Evolutionary conservation across 2,888 invertebrate genomes (phyloP).

Genomic region (Lottia scabra): DNA sequence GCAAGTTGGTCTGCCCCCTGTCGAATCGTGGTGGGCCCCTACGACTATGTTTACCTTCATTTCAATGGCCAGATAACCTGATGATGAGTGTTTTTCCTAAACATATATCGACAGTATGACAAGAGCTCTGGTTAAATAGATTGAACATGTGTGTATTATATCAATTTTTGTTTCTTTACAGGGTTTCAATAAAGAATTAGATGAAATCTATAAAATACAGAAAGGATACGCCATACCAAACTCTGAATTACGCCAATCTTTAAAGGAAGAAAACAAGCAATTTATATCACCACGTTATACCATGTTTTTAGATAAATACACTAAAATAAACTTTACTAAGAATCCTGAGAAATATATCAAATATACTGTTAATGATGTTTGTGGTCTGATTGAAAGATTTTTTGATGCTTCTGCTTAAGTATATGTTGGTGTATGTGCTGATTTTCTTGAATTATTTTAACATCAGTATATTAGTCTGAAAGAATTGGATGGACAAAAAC

Average conservation of each 20-base stretch:
- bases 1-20: too few relatives aligned
- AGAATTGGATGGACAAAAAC: too few relatives aligned
- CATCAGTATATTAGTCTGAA: too few relatives aligned
- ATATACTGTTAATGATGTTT: conserved; percentile 87
- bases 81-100: too few relatives aligned
- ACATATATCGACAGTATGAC: too few relatives aligned
- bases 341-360: conserved; percentile 94
- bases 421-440: too few relatives aligned
- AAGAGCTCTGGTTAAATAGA: too few relatives aligned
- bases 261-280: conserved; percentile 91
- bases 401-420: conserved; percentile 77
- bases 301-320: conserved; percentile 68
- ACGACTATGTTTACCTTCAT: too few relatives aligned
- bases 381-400: conserved; percentile 86
- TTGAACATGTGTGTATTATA: too few relatives aligned
- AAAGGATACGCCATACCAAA: conserved; percentile 94
- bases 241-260: conserved; percentile 85
- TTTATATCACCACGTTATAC: conserved; percentile 87
- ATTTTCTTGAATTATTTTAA: too few relatives aligned
- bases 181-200: conserved; percentile 96
- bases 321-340: conserved; percentile 86
- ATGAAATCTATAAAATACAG: conserved; percentile 87
- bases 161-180: conserved; percentile 68
- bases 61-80: too few relatives aligned
- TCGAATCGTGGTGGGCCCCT: too few relatives aligned